These are phyloP conservation scores for Drosophila peninsularis DNA, from an alignment of 2,888 invertebrate genomes.

Conservation along the genomic window DNA sequence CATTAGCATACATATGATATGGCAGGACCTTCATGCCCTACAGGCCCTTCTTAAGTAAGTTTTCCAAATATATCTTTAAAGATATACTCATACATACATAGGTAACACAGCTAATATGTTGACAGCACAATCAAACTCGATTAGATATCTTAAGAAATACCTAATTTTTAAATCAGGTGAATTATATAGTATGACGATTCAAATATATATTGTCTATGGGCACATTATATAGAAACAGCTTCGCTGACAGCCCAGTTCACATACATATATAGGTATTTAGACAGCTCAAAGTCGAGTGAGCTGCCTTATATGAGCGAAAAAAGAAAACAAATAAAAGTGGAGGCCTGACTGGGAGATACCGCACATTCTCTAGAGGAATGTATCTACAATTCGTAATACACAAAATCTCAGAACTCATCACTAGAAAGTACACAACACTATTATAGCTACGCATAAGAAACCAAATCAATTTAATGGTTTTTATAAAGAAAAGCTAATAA, in stretches of 20 bases:
- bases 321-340: background rate
- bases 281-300: background rate
- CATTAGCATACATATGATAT: too few relatives aligned
- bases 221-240: background rate
- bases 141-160: background rate
- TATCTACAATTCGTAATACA: background rate
- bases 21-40: too few relatives aligned
- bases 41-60: too few relatives aligned
- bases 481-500: background rate
- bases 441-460: background rate
- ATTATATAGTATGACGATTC: background rate
- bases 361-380: background rate
- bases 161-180: background rate
- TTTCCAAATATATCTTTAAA: too few relatives aligned
- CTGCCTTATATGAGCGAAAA: background rate
- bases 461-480: background rate
- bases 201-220: background rate
- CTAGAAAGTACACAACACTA: background rate
- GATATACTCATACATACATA: too few relatives aligned
- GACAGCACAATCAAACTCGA: background rate
- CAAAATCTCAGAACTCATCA: background rate
- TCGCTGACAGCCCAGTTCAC: constrained; percentile 2
- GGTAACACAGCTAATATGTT: too few relatives aligned
- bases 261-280: background rate
- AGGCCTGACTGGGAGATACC: background rate